A percentile compares a stretch with the other conserved stretches of the same genome.
These are phyloP conservation scores for Poeciliopsis occidentalis DNA, from an alignment of 2,113 vertebrate species.

Conservation along the genomic window DNA sequence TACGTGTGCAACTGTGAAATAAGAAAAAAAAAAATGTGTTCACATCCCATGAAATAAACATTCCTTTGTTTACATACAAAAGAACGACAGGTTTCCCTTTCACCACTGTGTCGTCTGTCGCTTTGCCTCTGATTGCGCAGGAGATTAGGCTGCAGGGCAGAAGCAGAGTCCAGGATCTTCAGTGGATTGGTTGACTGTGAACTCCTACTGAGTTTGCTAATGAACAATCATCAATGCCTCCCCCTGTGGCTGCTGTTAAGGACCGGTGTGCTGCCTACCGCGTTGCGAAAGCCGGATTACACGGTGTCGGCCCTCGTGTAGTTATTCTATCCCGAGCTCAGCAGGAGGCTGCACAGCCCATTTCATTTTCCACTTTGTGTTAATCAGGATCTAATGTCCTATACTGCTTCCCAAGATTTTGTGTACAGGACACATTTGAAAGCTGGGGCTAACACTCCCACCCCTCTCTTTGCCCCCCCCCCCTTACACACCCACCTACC, in stretches of 20 bases:
- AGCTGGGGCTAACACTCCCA: slow-evolving; percentile 29
- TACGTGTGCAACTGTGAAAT: slow-evolving; percentile 42
- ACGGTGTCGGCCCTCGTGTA: slow-evolving; percentile 48
- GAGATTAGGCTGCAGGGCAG: slow-evolving; percentile 37
- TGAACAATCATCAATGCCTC: slow-evolving; percentile 77
- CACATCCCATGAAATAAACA: slow-evolving; percentile 51
- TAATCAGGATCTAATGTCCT: slow-evolving; percentile 66
- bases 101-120: slow-evolving; percentile 17
- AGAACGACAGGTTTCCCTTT: slow-evolving; percentile 37
- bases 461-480: slow-evolving; percentile 18
- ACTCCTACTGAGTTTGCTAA: slow-evolving; percentile 79
- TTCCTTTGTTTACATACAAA: slow-evolving; percentile 71
- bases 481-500: slow-evolving; percentile 7
- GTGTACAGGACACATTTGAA: slow-evolving; percentile 37
- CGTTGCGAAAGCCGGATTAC: slow-evolving; percentile 75
- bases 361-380: slow-evolving; percentile 73
- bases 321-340: slow-evolving; percentile 70
- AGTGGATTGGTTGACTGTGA: slow-evolving; percentile 53
- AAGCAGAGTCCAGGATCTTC: slow-evolving; percentile 51
- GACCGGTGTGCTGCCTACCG: slow-evolving; percentile 59
- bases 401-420: slow-evolving; percentile 29
- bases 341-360: slow-evolving; percentile 63
- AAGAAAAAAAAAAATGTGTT: slow-evolving; percentile 18
- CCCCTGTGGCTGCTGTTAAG: slow-evolving; percentile 69
- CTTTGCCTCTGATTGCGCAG: slow-evolving; percentile 29